Percentiles rank a stretch among this genome's conserved stretches.
phyloP scores from a whole-genome alignment of 2,113 vertebrate genomes.

The Uropsilus gracilis region DNA sequence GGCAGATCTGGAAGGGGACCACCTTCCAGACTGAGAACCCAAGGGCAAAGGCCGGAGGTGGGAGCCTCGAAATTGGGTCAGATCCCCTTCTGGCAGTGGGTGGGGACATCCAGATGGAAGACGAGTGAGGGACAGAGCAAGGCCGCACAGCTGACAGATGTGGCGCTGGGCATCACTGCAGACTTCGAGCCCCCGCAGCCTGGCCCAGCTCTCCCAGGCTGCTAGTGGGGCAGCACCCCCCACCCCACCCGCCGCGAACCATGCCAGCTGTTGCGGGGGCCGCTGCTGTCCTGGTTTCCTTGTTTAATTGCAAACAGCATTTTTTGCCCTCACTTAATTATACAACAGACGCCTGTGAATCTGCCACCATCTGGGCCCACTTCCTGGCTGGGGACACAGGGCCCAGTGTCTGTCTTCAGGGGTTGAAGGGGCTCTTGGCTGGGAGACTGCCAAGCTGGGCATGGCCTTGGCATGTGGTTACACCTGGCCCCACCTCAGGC shows the following conservation, averaged over 20 bases:
- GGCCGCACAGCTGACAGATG: not conserved
- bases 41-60: not conserved
- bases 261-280: not conserved
- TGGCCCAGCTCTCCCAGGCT: not conserved
- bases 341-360: rapidly evolving
- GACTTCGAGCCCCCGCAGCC: too few relatives aligned
- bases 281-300: not conserved
- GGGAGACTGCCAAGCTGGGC: not conserved
- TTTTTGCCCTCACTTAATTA: not conserved
- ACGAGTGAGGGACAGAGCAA: not conserved
- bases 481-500: rapidly evolving
- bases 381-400: not conserved
- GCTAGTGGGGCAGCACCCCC: not conserved
- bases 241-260: not conserved
- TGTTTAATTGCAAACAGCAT: not conserved
- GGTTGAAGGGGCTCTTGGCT: not conserved
- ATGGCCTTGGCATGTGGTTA: not conserved
- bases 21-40: not conserved
- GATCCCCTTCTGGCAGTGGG: rapidly evolving
- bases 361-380: not conserved
- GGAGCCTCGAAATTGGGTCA: not conserved
- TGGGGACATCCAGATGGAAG: not conserved
- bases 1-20: not conserved
- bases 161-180: not conserved
- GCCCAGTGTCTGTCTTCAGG: not conserved